Evolutionary conservation across 2,888 invertebrate species (phyloP).

Genomic region (Chesias legatella): DNA sequence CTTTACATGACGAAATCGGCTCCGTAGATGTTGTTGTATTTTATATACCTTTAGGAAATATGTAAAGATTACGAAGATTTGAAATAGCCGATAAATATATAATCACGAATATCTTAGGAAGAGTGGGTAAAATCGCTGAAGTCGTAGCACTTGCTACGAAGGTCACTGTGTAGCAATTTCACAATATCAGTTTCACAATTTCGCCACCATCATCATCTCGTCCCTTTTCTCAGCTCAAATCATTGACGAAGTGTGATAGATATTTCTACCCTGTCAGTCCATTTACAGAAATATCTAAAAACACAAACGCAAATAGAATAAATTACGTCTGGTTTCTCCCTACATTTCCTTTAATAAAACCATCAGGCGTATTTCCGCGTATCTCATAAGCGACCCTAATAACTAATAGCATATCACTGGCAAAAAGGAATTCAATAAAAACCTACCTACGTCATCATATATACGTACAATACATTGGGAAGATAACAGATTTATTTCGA

Average conservation of each 20-base stretch:
- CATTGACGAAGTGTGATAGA: background rate
- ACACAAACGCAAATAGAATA: constrained; percentile 6
- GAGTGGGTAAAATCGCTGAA: constrained; percentile 2
- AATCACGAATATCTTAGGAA: constrained; percentile 9
- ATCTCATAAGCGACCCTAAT: constrained; percentile 7
- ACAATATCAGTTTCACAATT: no score
- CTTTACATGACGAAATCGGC: no score
- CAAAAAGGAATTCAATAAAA: constrained; percentile 8
- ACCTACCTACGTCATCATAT: no score
- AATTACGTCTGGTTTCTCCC: constrained; percentile 7
- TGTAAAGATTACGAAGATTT: no score
- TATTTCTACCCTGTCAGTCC: background rate
- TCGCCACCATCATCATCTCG: no score
- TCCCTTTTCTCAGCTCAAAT: no score
- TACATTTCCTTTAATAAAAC: constrained; percentile 10
- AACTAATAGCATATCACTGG: constrained; percentile 3
- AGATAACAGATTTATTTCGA: no score
- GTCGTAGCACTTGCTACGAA: constrained; percentile 14
- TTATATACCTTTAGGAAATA: no score
- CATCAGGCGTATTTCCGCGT: constrained; percentile 18
- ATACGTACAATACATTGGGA: no score
- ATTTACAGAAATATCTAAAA: constrained; percentile 5
- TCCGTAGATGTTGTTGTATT: no score
- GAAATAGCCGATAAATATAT: constrained; percentile 1
- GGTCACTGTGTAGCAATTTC: background rate